Evolutionary conservation across 2,888 invertebrate genomes (phyloP).

Genomic region (Pseudanteris insignis): DNA sequence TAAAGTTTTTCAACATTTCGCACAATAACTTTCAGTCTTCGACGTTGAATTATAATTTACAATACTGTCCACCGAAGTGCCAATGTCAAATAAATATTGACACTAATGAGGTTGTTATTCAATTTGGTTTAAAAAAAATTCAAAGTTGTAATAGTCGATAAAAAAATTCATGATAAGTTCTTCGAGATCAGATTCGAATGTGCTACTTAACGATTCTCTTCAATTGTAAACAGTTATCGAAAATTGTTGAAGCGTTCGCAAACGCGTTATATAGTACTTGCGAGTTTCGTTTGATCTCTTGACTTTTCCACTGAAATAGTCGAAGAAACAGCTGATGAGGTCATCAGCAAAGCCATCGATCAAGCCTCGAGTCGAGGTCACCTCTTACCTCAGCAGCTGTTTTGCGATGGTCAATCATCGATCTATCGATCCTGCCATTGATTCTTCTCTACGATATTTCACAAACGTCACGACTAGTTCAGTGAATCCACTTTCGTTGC

Average conservation of each 20-base stretch:
- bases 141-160: too few relatives aligned
- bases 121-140: too few relatives aligned
- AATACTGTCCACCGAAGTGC: too few relatives aligned
- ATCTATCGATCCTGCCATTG: slow-evolving; percentile 58
- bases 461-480: slow-evolving; percentile 21
- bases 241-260: slow-evolving; percentile 20
- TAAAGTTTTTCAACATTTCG: slow-evolving; percentile 29
- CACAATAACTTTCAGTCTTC: slow-evolving; percentile 10
- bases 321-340: slow-evolving; percentile 43
- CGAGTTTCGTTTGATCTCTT: slow-evolving; percentile 34
- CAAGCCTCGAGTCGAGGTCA: slow-evolving; percentile 58
- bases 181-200: too few relatives aligned
- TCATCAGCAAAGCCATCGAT: slow-evolving; percentile 62
- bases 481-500: slow-evolving; percentile 18
- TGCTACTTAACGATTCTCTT: slow-evolving; percentile 26
- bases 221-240: slow-evolving; percentile 29
- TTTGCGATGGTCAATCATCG: slow-evolving; percentile 60
- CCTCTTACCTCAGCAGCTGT: slow-evolving; percentile 58
- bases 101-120: too few relatives aligned
- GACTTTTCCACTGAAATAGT: slow-evolving; percentile 40
- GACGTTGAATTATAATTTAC: too few relatives aligned
- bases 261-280: slow-evolving; percentile 7
- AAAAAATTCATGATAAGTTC: too few relatives aligned
- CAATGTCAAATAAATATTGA: neutral
- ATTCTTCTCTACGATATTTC: slow-evolving; percentile 55